A percentile compares a stretch with the other conserved stretches of the same genome.
Evolutionary conservation across 2,888 invertebrate genomes (phyloP).

Genomic region (Icerya purchasi): DNA sequence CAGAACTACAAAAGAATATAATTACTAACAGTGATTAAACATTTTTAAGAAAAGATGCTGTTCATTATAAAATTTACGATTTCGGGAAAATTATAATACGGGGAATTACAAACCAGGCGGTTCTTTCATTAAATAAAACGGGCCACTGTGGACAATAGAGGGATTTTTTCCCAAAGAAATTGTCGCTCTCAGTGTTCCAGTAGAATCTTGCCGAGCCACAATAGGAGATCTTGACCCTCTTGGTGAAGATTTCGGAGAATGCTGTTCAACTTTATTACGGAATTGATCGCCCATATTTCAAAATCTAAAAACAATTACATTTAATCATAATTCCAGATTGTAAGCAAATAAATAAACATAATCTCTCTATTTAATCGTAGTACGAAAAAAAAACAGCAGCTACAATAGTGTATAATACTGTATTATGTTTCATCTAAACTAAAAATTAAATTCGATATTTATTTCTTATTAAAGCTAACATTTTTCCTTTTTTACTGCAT

Average conservation of each 20-base stretch:
- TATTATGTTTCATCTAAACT: too few species aligned
- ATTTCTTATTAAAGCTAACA: too few species aligned
- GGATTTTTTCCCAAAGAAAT: constrained; percentile 94
- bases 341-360: too few species aligned
- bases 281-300: constrained; percentile 59
- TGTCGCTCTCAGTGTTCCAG: constrained; percentile 90
- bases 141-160: constrained; percentile 89
- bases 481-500: too few species aligned
- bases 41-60: too few species aligned
- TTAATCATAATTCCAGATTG: not conserved
- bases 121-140: constrained; percentile 95
- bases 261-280: constrained; percentile 67
- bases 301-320: not conserved
- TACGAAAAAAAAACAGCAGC: too few species aligned
- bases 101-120: constrained; percentile 67
- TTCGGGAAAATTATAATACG: not conserved
- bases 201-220: constrained; percentile 87
- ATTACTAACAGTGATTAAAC: too few species aligned
- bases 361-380: too few species aligned
- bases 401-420: too few species aligned
- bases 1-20: too few species aligned
- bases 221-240: constrained; percentile 85
- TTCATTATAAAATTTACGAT: not conserved
- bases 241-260: constrained; percentile 87
- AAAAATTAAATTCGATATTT: too few species aligned